Evolutionary conservation across 2,113 vertebrate genomes (phyloP), one percentile per base, ranked within the genome.

Genomic region (Entosphenus tridentatus): DNA sequence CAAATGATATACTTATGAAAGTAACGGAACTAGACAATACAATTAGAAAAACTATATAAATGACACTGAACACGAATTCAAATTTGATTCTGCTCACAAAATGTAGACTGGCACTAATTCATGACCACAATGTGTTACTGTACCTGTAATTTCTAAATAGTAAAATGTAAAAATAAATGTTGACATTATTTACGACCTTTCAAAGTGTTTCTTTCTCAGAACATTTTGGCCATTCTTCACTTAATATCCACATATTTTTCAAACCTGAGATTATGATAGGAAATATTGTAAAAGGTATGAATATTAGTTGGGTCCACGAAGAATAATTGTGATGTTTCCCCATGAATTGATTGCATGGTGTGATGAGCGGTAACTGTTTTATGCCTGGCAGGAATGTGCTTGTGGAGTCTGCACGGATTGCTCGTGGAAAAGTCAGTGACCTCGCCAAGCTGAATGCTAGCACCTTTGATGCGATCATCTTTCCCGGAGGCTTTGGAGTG

Each of bases 341-440:
- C 11, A 12, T 17, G 11, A 8, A 16, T 8, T 11, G 11, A 12
- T n/a, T 8, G 56, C 18, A 12, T 1, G 56, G 18, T n/a, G 11
- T 56, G 13, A 8, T 13, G 10, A 58, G 9, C 56, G 12, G n/a
- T 8, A 3, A 8, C 11, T 9, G 72, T 21, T 68, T 10, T 11
- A 54, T 16, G 8, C 9, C 59, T 57, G 70, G 68, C 71, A 87
- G 92, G 76, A 97, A 95, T 0, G 79, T 90, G 67, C 77, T 96
- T 75, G 78, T 81, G 57, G 92, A 97, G 74, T 95, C 91, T 0
- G 89, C 91, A 2, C 86, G 92, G 21, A 91, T 96, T 1, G 89
- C 89, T 72, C 83, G 92, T 57, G 92, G 92, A 8, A 85, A 89
- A 16, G 81, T 97, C 73, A 17, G 75, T 1, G 84, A 84, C 72